Evolutionary conservation across 2,888 invertebrate species (phyloP).

Genomic region (Troides oblongomaculatus): DNA sequence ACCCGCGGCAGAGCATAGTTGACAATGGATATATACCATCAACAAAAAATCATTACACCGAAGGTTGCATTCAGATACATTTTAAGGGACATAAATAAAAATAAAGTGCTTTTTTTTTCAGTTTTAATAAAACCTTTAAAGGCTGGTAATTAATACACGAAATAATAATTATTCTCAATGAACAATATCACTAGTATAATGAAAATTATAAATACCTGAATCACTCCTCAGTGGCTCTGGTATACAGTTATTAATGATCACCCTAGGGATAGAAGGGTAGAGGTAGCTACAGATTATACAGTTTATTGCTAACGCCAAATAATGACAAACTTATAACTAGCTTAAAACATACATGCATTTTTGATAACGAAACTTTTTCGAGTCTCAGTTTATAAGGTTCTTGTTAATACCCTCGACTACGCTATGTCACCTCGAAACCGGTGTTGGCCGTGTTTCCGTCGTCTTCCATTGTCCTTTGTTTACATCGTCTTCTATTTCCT

Average conservation of each 20-base stretch:
- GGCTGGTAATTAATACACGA: slow-evolving; percentile 52
- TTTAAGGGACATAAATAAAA: slow-evolving; percentile 3
- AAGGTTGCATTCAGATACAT: background rate
- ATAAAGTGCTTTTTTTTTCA: slow-evolving; percentile 38
- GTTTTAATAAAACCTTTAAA: slow-evolving; percentile 53
- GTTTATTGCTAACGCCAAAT: slow-evolving; percentile 58
- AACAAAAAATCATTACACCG: no score
- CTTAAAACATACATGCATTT: slow-evolving; percentile 61
- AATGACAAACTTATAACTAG: slow-evolving; percentile 56
- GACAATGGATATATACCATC: no score
- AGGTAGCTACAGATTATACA: slow-evolving; percentile 65
- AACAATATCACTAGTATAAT: slow-evolving; percentile 56
- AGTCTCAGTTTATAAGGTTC: slow-evolving; percentile 47
- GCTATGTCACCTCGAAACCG: slow-evolving; percentile 74
- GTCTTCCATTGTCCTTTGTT: slow-evolving; percentile 35
- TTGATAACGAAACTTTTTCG: slow-evolving; percentile 45
- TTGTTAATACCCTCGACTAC: slow-evolving; percentile 58
- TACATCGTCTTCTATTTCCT: slow-evolving; percentile 43
- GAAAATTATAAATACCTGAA: slow-evolving; percentile 76
- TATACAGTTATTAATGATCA: slow-evolving; percentile 64
- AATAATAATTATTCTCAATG: slow-evolving; percentile 51
- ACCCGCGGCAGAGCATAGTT: no score
- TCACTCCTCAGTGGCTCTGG: slow-evolving; percentile 72
- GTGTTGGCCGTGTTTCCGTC: slow-evolving; percentile 39
- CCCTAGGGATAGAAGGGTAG: slow-evolving; percentile 60